Percentiles rank a stretch among this genome's conserved stretches.
Conservation (phyloP, 2,888 invertebrate species). For the Drosophila imparisetae region DNA sequence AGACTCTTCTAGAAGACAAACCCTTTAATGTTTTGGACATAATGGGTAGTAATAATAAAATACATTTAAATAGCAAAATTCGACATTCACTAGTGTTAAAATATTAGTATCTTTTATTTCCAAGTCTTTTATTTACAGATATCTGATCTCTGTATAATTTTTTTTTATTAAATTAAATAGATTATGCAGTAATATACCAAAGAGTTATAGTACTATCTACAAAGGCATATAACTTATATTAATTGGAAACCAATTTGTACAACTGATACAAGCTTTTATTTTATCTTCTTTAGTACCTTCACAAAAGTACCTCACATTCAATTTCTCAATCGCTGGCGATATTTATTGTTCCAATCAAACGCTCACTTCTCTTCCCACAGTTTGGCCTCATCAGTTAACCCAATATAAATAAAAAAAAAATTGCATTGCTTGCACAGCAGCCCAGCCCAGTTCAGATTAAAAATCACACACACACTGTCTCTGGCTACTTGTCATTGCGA, state of each 20-base stretch:
- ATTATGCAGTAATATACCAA: neutral
- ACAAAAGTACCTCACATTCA: neutral
- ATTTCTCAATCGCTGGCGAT: constrained; percentile 2
- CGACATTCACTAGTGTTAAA: no score
- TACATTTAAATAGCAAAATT: no score
- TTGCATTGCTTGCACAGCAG: constrained; percentile 14
- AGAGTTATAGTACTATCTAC: neutral
- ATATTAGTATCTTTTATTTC: neutral
- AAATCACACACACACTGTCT: constrained; percentile 16
- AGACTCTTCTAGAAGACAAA: neutral
- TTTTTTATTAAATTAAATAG: no score
- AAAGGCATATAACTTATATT: neutral
- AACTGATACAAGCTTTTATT: neutral
- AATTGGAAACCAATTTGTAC: neutral
- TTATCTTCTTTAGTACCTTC: neutral
- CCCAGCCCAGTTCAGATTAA: constrained; percentile 48
- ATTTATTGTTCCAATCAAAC: constrained; percentile 33
- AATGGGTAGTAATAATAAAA: neutral
- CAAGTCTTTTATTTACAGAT: no score
- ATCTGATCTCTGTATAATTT: no score
- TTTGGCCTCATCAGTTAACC: constrained; percentile 50
- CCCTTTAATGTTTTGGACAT: neutral
- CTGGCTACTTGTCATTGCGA: constrained; percentile 72
- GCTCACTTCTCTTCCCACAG: constrained; percentile 59
- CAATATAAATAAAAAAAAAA: constrained; percentile 35